Base-by-base conservation (phyloP, 2,797 vertebrate species). In the Morus bassanus region DNA sequence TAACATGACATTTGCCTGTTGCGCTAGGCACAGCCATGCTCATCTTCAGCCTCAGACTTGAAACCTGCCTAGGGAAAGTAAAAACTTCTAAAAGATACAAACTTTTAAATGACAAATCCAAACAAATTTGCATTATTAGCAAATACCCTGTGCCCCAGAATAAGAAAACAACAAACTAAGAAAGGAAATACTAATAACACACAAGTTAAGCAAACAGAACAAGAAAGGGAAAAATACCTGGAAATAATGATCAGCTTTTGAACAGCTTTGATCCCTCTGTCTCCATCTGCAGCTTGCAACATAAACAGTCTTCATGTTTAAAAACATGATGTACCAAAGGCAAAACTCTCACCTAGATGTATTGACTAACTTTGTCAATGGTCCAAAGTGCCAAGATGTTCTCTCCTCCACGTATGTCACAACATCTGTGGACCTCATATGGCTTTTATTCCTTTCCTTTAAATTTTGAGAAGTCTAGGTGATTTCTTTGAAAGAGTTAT, bases 281-380 rank as follows among this genome's bases (percentile, higher is more conserved):
- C 84, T 93, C 67, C 56, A 37, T 89, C 81, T 94, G 70, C n/a
- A 94, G 59, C 65, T 85, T 95, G 70, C 56, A 93, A 77, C 9
- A 74, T 64, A 80, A 96, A 76, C 51, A 89, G 56, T 70, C 72
- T 81, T 89, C 48, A 37, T 92, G 54, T 93, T 94, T 93, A 76
- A 82, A 93, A 92, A 77, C 27, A 70, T 70, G 70, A 69, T 60
- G 13, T 85, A 91, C 94, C 88, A 95, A 97, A 96, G 74, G 59
- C 35, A 96, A 88, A 85, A 41, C 46, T 74, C 39, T 91, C 54
- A 82, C 54, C 46, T 73, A 76, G 39, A 45, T 73, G 13, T 59
- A 70, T 27, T 87, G 43, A 56, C 46, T 85, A 92, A 27, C 21
- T 63, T 65, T 76, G 9, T 39, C 72, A 45, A 6, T 51, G 46